Evolutionary conservation across 1,140 invertebrate genomes (phyloP).

Genomic region (Batillaria attramentaria): DNA sequence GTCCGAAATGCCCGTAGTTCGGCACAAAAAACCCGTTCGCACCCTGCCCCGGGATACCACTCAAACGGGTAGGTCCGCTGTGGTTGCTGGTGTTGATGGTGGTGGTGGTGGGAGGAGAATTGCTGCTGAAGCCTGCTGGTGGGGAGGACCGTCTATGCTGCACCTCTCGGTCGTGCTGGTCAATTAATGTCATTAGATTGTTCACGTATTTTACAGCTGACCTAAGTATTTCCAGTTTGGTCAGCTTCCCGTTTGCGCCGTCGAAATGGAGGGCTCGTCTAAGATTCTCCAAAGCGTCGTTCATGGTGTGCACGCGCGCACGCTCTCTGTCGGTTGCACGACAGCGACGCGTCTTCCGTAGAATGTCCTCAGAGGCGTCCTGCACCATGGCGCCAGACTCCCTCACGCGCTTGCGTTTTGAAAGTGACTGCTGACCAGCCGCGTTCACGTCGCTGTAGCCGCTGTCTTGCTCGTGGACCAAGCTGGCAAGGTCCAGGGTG

Average conservation of each 20-base stretch:
- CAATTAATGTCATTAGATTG: no score
- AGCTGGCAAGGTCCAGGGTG: no score
- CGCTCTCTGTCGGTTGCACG: slow-evolving; percentile 97
- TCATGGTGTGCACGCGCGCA: slow-evolving; percentile 96
- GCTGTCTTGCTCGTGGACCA: background rate
- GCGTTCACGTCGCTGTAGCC: no score
- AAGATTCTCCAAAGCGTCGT: slow-evolving; percentile 91
- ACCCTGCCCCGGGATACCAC: no score
- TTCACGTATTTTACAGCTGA: slow-evolving; percentile 98
- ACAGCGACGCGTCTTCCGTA: slow-evolving; percentile 86
- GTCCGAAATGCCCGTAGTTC: no score
- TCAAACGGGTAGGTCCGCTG: no score
- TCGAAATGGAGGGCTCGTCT: slow-evolving; percentile 75
- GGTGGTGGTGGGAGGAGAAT: no score
- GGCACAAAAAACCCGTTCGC: no score
- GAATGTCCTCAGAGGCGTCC: slow-evolving; percentile 57
- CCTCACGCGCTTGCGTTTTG: slow-evolving; percentile 25
- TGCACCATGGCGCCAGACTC: slow-evolving; percentile 51
- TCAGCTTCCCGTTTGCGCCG: slow-evolving; percentile 94
- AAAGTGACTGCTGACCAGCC: background rate
- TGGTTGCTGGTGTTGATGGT: no score
- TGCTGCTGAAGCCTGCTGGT: no score
- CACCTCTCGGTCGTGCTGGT: no score
- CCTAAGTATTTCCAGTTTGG: slow-evolving; percentile 96
- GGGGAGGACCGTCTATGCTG: no score